A percentile compares a stretch with the other conserved stretches of the same genome.
Conservation (phyloP, 2,113 vertebrate species). For the Xenopus laevis region DNA sequence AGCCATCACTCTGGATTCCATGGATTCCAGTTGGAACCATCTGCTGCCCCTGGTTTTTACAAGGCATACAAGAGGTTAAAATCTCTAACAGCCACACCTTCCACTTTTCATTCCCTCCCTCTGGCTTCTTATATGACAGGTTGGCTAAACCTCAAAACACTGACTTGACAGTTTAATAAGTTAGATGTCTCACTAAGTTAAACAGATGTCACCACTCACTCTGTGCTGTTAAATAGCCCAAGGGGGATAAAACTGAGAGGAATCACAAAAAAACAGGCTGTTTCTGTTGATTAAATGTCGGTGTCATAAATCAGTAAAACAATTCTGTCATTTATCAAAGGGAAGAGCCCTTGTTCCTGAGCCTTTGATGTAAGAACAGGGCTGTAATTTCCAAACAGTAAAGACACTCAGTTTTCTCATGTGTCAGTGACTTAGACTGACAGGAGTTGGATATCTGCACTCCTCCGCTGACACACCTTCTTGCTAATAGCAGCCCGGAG, state of each 20-base stretch:
- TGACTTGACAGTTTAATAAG: constrained; percentile 77
- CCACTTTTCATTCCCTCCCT: constrained; percentile 26
- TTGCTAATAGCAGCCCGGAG: fast-evolving
- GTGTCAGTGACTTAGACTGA: constrained; percentile 58
- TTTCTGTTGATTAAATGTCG: constrained; percentile 72
- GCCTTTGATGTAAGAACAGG: constrained; percentile 72
- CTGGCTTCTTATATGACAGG: constrained; percentile 45
- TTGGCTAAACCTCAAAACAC: constrained; percentile 78
- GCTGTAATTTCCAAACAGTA: constrained; percentile 75
- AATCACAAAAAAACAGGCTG: constrained; percentile 66
- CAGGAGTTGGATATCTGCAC: constrained; percentile 47
- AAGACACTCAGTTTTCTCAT: constrained; percentile 66
- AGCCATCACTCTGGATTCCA: no score
- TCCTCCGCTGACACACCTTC: constrained; percentile 45
- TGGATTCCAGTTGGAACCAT: background rate
- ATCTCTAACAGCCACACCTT: constrained; percentile 26
- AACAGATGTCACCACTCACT: constrained; percentile 67
- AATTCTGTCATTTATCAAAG: constrained; percentile 77
- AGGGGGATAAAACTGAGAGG: constrained; percentile 41
- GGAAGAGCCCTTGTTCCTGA: constrained; percentile 64
- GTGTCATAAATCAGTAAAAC: constrained; percentile 74
- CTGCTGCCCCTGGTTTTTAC: background rate
- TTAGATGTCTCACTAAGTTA: constrained; percentile 68
- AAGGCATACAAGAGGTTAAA: constrained; percentile 22
- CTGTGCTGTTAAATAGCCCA: constrained; percentile 55